Conservation (phyloP, 2,888 invertebrate genomes). For the Rhagonycha lutea region DNA sequence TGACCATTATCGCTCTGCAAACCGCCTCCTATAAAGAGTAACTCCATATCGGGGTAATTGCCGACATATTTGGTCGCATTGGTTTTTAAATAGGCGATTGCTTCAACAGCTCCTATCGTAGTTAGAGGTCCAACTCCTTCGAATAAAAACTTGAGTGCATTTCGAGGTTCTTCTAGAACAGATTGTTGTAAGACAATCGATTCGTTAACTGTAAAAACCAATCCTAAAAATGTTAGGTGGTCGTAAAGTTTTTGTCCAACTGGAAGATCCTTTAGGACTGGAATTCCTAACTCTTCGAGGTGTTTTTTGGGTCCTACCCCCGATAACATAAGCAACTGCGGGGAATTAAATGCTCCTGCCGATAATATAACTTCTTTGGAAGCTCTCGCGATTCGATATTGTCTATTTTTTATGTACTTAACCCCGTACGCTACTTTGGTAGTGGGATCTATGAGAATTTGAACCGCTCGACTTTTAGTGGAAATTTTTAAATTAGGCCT, state of each 20-base stretch:
- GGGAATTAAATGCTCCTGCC: constrained; percentile 86
- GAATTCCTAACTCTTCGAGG: constrained; percentile 60
- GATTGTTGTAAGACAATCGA: constrained; percentile 42
- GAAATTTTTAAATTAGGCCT: constrained; percentile 72
- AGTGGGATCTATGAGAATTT: constrained; percentile 66
- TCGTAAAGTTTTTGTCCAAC: constrained; percentile 71
- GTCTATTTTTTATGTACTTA: constrained; percentile 62
- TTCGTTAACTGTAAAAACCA: constrained; percentile 54
- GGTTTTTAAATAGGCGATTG: constrained; percentile 63
- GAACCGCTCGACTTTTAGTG: constrained; percentile 64
- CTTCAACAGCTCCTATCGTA: constrained; percentile 62
- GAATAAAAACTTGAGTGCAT: constrained; percentile 51
- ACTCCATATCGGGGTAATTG: constrained; percentile 71
- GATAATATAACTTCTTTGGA: constrained; percentile 82
- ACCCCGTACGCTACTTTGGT: constrained; percentile 72
- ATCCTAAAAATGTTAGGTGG: constrained; percentile 61
- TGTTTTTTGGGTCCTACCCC: constrained; percentile 72
- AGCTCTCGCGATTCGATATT: constrained; percentile 57
- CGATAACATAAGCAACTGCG: constrained; percentile 88
- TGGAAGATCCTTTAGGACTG: constrained; percentile 65
- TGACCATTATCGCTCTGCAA: constrained; percentile 44
- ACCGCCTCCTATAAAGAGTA: constrained; percentile 65
- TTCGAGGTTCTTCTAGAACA: constrained; percentile 49
- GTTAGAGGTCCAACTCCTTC: constrained; percentile 61
- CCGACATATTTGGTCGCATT: constrained; percentile 59